A percentile compares a stretch with the other conserved stretches of the same genome.
Conservation (phyloP, 2,113 vertebrate species). For the Dromiciops gliroides region DNA sequence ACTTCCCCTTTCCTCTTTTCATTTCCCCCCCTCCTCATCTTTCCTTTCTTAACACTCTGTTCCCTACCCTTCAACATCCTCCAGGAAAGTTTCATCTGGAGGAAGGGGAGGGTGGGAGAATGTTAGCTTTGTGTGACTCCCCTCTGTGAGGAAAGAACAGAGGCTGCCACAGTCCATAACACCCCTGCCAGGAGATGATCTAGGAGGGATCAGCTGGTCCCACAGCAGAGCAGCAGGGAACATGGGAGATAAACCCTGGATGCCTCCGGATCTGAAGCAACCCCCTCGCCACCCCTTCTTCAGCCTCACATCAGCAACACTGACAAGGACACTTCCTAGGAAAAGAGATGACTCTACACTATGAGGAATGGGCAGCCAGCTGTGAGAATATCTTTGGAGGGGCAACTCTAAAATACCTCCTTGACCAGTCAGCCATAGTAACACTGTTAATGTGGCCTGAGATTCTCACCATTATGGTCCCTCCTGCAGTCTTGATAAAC, state of each 20-base stretch:
- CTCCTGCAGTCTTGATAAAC: neutral
- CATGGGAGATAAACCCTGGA: neutral
- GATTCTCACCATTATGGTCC: neutral
- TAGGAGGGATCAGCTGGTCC: neutral
- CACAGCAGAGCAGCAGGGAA: neutral
- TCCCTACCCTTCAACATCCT: neutral
- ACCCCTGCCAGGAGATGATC: neutral
- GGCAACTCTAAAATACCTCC: neutral
- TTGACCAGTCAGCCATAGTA: neutral
- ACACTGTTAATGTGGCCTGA: neutral
- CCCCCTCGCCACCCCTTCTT: neutral
- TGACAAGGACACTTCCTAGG: neutral
- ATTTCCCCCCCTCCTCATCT: neutral
- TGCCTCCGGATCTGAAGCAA: neutral
- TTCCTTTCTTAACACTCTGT: neutral
- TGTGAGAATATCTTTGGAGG: neutral
- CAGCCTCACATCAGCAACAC: neutral
- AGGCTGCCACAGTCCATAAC: neutral
- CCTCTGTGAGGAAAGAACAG: neutral
- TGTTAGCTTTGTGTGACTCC: neutral
- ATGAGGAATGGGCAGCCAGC: neutral
- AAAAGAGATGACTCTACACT: neutral
- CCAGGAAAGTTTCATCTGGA: neutral
- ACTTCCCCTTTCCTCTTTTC: neutral
- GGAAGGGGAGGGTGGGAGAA: neutral